Conservation (phyloP, 1,140 invertebrate species). For the Eulimnadia texana region DNA sequence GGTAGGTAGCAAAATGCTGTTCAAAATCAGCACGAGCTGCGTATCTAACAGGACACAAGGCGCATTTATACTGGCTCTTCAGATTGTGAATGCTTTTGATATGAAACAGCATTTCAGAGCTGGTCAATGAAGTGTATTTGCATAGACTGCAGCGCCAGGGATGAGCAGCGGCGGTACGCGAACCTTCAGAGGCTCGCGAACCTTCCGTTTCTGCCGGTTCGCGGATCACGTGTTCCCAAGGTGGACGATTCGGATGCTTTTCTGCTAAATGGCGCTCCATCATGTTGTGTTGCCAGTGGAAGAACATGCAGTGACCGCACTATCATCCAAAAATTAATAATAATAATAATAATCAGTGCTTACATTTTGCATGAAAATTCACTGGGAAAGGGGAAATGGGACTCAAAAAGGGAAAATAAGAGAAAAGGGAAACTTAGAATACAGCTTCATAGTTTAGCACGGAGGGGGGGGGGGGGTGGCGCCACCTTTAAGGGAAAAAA, state of each 20-base stretch:
- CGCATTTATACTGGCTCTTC: slow-evolving; percentile 49
- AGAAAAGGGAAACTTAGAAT: too few species aligned
- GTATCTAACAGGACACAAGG: slow-evolving; percentile 40
- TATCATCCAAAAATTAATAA: slow-evolving; percentile 11
- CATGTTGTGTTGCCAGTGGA: slow-evolving; percentile 33
- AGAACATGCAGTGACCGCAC: slow-evolving; percentile 18
- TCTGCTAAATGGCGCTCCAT: slow-evolving; percentile 49
- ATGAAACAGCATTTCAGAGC: slow-evolving; percentile 42
- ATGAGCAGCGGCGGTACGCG: not conserved
- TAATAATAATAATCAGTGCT: slow-evolving; percentile 19
- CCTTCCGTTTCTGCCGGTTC: slow-evolving; percentile 24
- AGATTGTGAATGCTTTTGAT: slow-evolving; percentile 39
- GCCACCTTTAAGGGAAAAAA: too few species aligned
- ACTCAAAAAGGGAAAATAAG: too few species aligned
- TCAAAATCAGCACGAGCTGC: slow-evolving; percentile 38
- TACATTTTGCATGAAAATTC: too few species aligned
- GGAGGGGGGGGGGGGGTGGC: too few species aligned
- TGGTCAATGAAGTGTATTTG: slow-evolving; percentile 40
- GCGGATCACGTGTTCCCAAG: slow-evolving; percentile 38
- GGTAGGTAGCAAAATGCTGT: slow-evolving; percentile 38
- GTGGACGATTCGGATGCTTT: slow-evolving; percentile 39
- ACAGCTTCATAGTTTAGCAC: too few species aligned
- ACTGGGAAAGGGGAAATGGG: too few species aligned
- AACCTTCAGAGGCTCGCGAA: slow-evolving; percentile 10
- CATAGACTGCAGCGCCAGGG: slow-evolving; percentile 55